These are phyloP conservation scores for Thunnus thynnus DNA, from an alignment of 2,113 vertebrate species.

Conservation along the genomic window DNA sequence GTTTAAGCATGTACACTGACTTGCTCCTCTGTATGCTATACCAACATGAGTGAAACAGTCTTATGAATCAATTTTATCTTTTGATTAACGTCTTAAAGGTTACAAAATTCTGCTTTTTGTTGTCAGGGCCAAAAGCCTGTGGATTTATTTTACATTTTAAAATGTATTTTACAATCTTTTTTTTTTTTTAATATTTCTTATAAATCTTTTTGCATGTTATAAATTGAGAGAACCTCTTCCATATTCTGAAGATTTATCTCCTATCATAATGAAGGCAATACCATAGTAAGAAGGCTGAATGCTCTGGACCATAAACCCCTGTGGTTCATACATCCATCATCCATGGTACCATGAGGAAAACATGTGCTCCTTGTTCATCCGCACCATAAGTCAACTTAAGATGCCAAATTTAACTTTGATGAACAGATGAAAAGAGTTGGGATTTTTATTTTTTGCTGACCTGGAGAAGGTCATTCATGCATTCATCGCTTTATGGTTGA, in stretches of 20 bases:
- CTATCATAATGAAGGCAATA: neutral
- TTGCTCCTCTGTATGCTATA: no score
- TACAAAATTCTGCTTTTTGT: no score
- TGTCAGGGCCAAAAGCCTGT: no score
- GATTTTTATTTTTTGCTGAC: slow-evolving; percentile 39
- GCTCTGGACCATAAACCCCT: slow-evolving; percentile 19
- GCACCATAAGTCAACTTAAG: slow-evolving; percentile 37
- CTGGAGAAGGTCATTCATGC: slow-evolving; percentile 35
- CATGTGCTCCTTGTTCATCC: neutral
- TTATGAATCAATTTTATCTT: no score
- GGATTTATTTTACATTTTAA: no score
- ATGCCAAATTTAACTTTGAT: slow-evolving; percentile 40
- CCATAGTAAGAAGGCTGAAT: neutral
- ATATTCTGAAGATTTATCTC: neutral
- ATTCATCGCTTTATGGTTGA: slow-evolving; percentile 21
- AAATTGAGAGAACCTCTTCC: no score
- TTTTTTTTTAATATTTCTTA: no score
- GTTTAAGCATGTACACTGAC: no score
- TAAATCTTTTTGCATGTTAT: no score
- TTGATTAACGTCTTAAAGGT: no score
- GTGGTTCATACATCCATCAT: slow-evolving; percentile 32
- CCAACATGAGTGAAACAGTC: no score
- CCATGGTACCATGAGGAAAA: neutral
- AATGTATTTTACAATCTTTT: no score
- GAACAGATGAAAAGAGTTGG: slow-evolving; percentile 29